Percentiles rank a stretch among this genome's conserved stretches.
These are phyloP conservation scores for Leptinotarsa haldemani DNA, from an alignment of 2,888 invertebrate genomes.

Conservation along the genomic window DNA sequence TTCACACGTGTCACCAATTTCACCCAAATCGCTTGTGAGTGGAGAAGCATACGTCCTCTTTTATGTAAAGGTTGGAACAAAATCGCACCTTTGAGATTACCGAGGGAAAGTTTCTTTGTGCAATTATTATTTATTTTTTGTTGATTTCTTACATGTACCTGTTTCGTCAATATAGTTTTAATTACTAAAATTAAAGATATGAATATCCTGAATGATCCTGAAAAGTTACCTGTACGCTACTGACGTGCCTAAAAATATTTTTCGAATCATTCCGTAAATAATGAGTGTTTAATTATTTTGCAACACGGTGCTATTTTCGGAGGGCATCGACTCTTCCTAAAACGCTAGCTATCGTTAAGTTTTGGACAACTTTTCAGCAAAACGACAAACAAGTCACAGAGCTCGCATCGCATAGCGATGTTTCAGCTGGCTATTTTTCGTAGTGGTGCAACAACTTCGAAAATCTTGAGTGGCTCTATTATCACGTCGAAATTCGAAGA, in stretches of 20 bases:
- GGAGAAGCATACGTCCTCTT: no score
- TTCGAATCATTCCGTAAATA: conserved; percentile 32
- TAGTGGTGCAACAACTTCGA: conserved; percentile 12
- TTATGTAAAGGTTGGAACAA: no score
- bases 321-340: conserved; percentile 43
- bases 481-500: conserved; percentile 6
- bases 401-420: conserved; percentile 5
- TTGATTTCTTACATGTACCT: no score
- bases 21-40: no score
- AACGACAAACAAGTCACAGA: conserved; percentile 49
- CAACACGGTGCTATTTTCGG: conserved; percentile 46
- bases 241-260: neutral
- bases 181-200: no score
- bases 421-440: conserved; percentile 11
- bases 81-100: no score
- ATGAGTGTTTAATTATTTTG: conserved; percentile 51
- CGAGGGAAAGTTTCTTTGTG: no score
- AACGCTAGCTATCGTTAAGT: conserved; percentile 58
- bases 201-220: neutral
- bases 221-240: neutral
- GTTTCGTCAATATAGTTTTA: no score
- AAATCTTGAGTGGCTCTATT: neutral
- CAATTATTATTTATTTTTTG: no score
- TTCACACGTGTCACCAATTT: no score
- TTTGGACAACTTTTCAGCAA: conserved; percentile 61